Evolutionary conservation across 2,113 vertebrate genomes (phyloP).

Genomic region (Pteronura brasiliensis): DNA sequence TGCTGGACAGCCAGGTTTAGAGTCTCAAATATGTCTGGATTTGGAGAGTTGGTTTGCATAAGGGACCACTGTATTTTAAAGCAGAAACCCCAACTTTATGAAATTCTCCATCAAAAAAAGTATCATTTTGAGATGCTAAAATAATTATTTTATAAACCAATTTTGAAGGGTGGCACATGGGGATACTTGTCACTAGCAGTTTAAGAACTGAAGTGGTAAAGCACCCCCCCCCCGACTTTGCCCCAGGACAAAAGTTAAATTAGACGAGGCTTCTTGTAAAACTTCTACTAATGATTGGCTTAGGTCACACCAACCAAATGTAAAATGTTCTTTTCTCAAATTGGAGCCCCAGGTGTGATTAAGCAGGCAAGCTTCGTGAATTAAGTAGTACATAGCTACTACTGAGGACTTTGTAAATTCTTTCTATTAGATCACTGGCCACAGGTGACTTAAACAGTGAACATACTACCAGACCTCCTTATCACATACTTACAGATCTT

Average conservation of each 20-base stretch:
- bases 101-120: not conserved
- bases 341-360: not conserved
- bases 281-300: not conserved
- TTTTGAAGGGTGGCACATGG: not conserved
- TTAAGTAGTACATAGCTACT: not conserved
- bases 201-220: not conserved
- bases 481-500: conserved; percentile 90
- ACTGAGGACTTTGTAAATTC: not conserved
- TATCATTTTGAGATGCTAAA: conserved; percentile 22
- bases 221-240: not conserved
- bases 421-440: not conserved
- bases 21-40: conserved; percentile 10
- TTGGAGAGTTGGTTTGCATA: not conserved
- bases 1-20: not conserved
- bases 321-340: conserved; percentile 11
- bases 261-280: not conserved
- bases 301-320: conserved; percentile 11
- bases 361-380: not conserved
- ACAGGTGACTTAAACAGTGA: not conserved
- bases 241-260: not conserved
- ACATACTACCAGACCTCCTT: not conserved
- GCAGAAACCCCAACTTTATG: conserved; percentile 1
- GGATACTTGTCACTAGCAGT: not conserved
- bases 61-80: not conserved
- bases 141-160: not conserved